phyloP scores from a whole-genome alignment of 37 sponge, comb jelly and placozoan species.

The Hormiphora californensis region DNA sequence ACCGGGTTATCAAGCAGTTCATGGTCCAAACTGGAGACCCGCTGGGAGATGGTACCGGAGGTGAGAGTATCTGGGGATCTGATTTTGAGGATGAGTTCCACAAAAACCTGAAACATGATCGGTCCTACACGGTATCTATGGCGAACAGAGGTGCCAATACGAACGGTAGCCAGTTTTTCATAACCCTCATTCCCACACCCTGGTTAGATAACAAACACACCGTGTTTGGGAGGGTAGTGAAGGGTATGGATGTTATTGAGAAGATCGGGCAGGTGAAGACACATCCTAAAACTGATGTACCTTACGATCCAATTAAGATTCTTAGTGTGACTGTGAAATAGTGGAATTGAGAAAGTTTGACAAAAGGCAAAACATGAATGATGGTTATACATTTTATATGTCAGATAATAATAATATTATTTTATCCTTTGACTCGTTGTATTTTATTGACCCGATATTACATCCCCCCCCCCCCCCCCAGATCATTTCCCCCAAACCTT shows the following conservation, averaged over 20 bases:
- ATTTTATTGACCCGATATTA: too few species aligned
- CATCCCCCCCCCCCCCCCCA: too few species aligned
- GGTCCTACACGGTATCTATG: conserved; percentile 89
- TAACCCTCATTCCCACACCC: conserved; percentile 86
- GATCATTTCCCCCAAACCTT: too few species aligned
- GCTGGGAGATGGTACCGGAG: conserved; percentile 90
- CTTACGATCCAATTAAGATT: conserved; percentile 88
- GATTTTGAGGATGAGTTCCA: conserved; percentile 98
- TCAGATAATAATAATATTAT: too few species aligned
- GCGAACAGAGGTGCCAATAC: conserved; percentile 96
- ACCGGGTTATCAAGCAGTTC: conserved; percentile 89
- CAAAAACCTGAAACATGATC: conserved; percentile 78
- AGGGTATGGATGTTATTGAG: conserved; percentile 91
- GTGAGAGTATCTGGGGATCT: conserved; percentile 90
- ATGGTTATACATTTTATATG: too few species aligned
- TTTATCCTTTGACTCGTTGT: too few species aligned
- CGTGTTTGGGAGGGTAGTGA: conserved; percentile 84
- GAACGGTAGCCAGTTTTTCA: conserved; percentile 96
- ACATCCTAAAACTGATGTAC: conserved; percentile 79
- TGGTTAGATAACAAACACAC: conserved; percentile 98
- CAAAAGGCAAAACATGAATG: too few species aligned
- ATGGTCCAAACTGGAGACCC: conserved; percentile 99
- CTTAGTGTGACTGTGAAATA: conserved; percentile 82
- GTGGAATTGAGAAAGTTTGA: too few species aligned
- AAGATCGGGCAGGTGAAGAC: conserved; percentile 79